Conservation (phyloP, 2,113 vertebrate genomes). For the Oncorhynchus clarkii region DNA sequence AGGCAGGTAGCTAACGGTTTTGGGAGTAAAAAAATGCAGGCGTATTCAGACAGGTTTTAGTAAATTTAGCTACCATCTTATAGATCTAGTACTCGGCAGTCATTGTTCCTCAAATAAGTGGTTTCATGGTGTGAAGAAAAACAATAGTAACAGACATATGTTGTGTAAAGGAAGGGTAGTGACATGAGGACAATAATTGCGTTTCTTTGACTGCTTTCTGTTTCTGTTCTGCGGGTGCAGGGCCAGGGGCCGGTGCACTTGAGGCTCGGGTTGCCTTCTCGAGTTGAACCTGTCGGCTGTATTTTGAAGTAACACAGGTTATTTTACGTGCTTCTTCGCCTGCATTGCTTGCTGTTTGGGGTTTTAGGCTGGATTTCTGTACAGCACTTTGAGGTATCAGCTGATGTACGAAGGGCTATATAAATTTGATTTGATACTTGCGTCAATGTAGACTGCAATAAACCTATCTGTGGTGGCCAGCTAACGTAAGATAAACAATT, state of each 20-base stretch:
- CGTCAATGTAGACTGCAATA: neutral
- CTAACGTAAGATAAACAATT: neutral
- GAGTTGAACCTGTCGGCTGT: slow-evolving; percentile 25
- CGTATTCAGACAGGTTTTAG: slow-evolving; percentile 14
- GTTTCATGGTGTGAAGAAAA: neutral
- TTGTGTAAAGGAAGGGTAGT: slow-evolving; percentile 3
- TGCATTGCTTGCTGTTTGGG: too few relatives aligned
- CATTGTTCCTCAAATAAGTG: neutral
- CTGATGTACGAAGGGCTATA: too few relatives aligned
- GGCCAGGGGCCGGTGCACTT: slow-evolving; percentile 67
- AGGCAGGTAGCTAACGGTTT: slow-evolving; percentile 17
- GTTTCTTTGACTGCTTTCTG: slow-evolving; percentile 53
- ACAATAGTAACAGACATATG: slow-evolving; percentile 31
- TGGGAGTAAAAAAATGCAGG: neutral
- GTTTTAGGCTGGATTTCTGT: too few relatives aligned
- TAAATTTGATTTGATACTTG: too few relatives aligned
- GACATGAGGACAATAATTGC: slow-evolving; percentile 67
- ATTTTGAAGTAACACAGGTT: slow-evolving; percentile 27
- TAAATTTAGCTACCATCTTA: neutral
- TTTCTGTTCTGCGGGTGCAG: slow-evolving; percentile 64
- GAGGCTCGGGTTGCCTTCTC: slow-evolving; percentile 50
- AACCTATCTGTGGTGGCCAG: neutral
- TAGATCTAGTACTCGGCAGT: too few relatives aligned
- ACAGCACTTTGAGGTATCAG: too few relatives aligned
- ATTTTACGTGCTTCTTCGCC: neutral